These are phyloP conservation scores for Dolichoris vasculosae DNA, from an alignment of 1,140 invertebrate species.

Conservation along the genomic window DNA sequence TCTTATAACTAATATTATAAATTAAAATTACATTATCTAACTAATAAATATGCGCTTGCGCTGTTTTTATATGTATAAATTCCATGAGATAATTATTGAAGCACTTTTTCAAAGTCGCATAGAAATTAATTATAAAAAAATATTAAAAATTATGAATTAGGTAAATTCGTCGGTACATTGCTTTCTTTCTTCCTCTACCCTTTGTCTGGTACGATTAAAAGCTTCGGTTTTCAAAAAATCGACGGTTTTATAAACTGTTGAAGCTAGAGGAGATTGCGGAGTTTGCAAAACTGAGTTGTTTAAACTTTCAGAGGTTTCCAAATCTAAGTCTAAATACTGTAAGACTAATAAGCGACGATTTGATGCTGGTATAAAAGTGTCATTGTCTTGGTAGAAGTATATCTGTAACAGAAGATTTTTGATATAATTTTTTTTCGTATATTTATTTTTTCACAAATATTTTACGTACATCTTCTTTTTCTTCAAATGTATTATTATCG, in stretches of 20 bases:
- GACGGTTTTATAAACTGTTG: conserved; percentile 90
- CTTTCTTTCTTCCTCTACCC: conserved; percentile 80
- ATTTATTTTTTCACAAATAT: background rate
- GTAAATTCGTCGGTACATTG: conserved; percentile 69
- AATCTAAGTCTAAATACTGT: conserved; percentile 86
- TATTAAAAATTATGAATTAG: conserved; percentile 51
- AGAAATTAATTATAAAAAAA: conserved; percentile 13
- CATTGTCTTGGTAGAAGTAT: conserved; percentile 71
- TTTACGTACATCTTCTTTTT: conserved; percentile 67
- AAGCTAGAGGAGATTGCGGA: conserved; percentile 71
- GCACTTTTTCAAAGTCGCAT: conserved; percentile 39
- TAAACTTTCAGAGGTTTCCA: conserved; percentile 73
- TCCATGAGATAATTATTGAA: conserved; percentile 40
- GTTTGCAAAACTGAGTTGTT: conserved; percentile 62
- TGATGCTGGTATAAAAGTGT: conserved; percentile 69
- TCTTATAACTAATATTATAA: conserved; percentile 29
- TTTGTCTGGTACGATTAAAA: conserved; percentile 89
- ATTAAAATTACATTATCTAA: conserved; percentile 37
- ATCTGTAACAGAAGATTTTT: conserved; percentile 62
- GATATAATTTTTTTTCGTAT: background rate
- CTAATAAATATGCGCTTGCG: background rate
- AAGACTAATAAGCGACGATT: conserved; percentile 71
- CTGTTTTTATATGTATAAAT: conserved; percentile 6
- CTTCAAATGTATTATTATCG: conserved; percentile 69
- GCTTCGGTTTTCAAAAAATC: conserved; percentile 94